Conservation (phyloP, 2,113 vertebrate genomes). For the Xiphias gladius region DNA sequence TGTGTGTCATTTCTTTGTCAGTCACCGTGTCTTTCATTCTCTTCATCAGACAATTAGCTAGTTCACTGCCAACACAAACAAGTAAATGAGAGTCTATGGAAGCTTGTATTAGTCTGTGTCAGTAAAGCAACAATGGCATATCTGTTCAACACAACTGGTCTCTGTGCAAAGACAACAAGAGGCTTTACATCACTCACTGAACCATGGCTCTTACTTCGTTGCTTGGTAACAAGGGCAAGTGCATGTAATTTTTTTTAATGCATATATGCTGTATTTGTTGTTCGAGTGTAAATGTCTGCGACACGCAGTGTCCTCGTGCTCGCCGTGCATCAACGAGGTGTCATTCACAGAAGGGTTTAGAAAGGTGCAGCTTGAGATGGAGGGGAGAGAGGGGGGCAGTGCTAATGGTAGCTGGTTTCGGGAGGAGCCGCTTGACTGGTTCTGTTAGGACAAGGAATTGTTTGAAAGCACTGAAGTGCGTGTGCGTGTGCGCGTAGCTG, state of each 20-base stretch:
- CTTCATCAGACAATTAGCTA: conserved; percentile 47
- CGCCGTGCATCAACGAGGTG: conserved; percentile 18
- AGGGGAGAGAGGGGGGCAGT: not conserved
- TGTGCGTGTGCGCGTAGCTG: conserved; percentile 11
- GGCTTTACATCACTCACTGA: conserved; percentile 47
- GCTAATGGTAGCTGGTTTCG: conserved; percentile 35
- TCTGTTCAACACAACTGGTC: conserved; percentile 65
- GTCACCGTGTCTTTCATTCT: conserved; percentile 25
- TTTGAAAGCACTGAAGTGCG: conserved; percentile 1
- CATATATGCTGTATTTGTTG: conserved; percentile 20
- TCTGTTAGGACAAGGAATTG: conserved; percentile 41
- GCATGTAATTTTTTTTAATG: conserved; percentile 9
- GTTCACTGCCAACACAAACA: conserved; percentile 60
- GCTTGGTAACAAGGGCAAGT: conserved; percentile 65
- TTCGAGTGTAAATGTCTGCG: conserved; percentile 20
- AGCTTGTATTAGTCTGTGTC: conserved; percentile 58
- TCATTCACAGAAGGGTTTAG: conserved; percentile 38
- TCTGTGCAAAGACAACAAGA: conserved; percentile 61
- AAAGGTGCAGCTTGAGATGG: conserved; percentile 33
- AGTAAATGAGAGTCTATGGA: conserved; percentile 51
- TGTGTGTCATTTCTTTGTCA: conserved; percentile 22
- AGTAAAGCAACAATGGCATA: conserved; percentile 59
- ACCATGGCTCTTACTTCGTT: conserved; percentile 57
- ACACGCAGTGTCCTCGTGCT: conserved; percentile 25
- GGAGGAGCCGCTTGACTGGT: conserved; percentile 46